A percentile compares a stretch with the other conserved stretches of the same genome.
phyloP scores from a whole-genome alignment of 2,113 vertebrate genomes.

The Galeopterus variegatus region DNA sequence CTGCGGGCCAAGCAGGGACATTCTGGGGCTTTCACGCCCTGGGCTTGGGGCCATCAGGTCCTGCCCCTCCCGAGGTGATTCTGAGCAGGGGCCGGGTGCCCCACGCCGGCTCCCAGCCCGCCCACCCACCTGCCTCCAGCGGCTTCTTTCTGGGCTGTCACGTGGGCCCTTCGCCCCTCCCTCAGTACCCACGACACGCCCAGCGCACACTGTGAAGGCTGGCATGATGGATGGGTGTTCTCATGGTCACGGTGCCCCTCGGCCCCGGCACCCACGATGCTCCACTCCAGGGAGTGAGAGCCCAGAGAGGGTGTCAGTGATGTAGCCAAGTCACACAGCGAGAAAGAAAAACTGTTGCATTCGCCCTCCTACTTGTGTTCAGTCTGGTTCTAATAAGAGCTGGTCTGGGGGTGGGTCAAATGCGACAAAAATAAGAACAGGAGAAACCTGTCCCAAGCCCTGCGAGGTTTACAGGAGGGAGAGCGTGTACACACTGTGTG shows the following conservation, averaged over 20 bases:
- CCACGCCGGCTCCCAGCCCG: not conserved
- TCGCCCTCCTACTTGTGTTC: not conserved
- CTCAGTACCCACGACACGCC: not conserved
- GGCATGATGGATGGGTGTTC: too few relatives aligned
- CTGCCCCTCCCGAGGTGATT: rapidly evolving
- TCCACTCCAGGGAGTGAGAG: too few relatives aligned
- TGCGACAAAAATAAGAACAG: not conserved
- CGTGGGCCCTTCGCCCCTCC: not conserved
- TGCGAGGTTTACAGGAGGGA: too few relatives aligned
- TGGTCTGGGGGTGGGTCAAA: not conserved
- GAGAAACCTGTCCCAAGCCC: too few relatives aligned
- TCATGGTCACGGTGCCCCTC: rapidly evolving
- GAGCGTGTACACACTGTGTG: too few relatives aligned
- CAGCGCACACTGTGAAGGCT: rapidly evolving
- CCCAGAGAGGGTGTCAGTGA: too few relatives aligned
- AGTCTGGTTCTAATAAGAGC: not conserved
- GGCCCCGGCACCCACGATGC: too few relatives aligned
- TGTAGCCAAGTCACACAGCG: not conserved
- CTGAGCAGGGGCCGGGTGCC: not conserved
- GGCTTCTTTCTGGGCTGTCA: not conserved
- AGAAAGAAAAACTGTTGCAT: not conserved
- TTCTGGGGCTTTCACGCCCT: rapidly evolving
- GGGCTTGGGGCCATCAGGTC: rapidly evolving
- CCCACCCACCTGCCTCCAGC: not conserved
- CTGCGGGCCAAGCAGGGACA: not conserved